Conservation (phyloP, 2,113 vertebrate genomes). For the Pavo muticus region DNA sequence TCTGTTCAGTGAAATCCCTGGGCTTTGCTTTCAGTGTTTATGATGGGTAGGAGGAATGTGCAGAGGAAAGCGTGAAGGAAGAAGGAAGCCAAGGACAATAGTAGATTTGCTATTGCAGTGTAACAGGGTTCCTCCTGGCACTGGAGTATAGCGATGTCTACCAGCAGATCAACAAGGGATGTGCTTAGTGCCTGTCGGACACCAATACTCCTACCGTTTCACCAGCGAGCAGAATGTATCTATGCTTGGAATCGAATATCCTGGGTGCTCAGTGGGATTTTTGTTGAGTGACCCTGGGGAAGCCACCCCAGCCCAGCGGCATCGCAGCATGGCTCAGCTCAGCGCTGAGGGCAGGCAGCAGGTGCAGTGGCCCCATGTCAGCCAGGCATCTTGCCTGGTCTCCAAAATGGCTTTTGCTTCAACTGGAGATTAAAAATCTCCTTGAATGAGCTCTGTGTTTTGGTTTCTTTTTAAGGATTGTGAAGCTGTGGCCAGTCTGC, state of each 20-base stretch:
- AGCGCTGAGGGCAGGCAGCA: fast-evolving
- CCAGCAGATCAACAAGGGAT: fast-evolving
- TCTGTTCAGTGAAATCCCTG: conserved; percentile 17
- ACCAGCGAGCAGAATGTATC: neutral
- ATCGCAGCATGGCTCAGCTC: fast-evolving
- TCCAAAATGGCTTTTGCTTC: neutral
- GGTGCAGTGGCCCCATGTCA: fast-evolving
- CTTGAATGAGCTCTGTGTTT: neutral
- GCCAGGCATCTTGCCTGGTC: fast-evolving
- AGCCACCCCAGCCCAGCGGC: neutral
- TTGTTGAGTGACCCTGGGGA: neutral
- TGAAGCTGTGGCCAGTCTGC: neutral
- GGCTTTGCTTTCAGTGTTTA: conserved; percentile 4
- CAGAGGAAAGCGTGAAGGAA: neutral
- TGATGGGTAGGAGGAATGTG: neutral
- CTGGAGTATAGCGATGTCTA: fast-evolving
- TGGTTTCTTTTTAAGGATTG: neutral
- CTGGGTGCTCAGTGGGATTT: neutral
- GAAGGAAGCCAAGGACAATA: neutral
- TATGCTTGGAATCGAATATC: fast-evolving
- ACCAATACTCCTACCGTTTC: fast-evolving
- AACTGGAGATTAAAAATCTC: neutral
- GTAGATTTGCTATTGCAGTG: neutral
- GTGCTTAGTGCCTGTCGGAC: neutral
- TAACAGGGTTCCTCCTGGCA: fast-evolving